phyloP scores from a whole-genome alignment of 2,888 invertebrate genomes.

The Callyntrura guangdongensis region DNA sequence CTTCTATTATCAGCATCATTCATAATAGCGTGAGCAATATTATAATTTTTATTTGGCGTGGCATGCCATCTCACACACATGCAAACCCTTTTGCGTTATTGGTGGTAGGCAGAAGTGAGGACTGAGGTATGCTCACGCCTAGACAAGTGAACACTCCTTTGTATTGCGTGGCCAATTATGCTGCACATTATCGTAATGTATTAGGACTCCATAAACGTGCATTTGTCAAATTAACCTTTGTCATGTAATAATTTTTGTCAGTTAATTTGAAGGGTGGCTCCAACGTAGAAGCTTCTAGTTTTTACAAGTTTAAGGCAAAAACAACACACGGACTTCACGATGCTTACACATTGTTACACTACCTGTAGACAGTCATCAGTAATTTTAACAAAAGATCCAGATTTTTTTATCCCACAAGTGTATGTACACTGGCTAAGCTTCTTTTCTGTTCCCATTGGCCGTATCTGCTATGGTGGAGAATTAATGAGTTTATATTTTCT shows the following conservation, averaged over 20 bases:
- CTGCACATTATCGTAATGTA: background rate
- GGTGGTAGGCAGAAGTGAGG: background rate
- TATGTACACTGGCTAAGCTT: background rate
- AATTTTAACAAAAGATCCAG: no score
- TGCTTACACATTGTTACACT: background rate
- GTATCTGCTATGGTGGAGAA: background rate
- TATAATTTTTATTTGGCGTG: slow-evolving; percentile 63
- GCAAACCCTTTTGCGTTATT: slow-evolving; percentile 16
- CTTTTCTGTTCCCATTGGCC: slow-evolving; percentile 41
- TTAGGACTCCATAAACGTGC: background rate
- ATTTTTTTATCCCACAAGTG: no score
- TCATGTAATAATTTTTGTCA: slow-evolving; percentile 31
- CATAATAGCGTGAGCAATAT: background rate
- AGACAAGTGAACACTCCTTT: slow-evolving; percentile 66
- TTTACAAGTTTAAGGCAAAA: background rate
- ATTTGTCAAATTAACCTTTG: slow-evolving; percentile 52
- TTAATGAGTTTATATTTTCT: slow-evolving; percentile 65
- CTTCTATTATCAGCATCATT: background rate
- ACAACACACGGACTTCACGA: background rate
- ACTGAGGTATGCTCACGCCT: slow-evolving; percentile 51
- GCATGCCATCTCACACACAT: slow-evolving; percentile 17
- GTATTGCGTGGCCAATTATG: background rate
- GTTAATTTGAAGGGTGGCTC: slow-evolving; percentile 40
- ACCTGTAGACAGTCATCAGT: no score
- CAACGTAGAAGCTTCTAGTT: slow-evolving; percentile 34